These are phyloP conservation scores for Cavia porcellus DNA, from an alignment of 2,113 vertebrate species.

Conservation along the genomic window DNA sequence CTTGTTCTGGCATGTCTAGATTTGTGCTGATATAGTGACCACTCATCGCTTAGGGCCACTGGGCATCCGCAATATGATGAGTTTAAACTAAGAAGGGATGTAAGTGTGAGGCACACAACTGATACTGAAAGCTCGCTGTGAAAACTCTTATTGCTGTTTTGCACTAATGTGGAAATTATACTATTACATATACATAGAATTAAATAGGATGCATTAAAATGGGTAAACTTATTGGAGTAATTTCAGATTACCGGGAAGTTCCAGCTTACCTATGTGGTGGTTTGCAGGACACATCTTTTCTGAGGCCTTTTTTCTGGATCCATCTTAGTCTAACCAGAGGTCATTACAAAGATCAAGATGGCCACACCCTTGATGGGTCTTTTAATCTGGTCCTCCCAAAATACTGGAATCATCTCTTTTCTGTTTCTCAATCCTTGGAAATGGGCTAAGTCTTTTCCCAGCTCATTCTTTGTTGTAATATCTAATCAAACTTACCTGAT, in stretches of 20 bases:
- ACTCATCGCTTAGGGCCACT: not conserved
- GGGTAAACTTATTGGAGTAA: not conserved
- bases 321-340: not conserved
- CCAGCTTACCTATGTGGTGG: not conserved
- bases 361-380: not conserved
- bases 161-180: not conserved
- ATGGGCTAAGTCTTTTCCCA: not conserved
- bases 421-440: not conserved
- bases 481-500: slow-evolving; percentile 34
- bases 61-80: not conserved
- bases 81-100: not conserved
- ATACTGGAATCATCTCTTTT: not conserved
- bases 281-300: not conserved
- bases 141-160: not conserved
- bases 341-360: not conserved
- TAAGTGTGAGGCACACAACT: not conserved
- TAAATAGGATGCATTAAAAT: not conserved
- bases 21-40: not conserved
- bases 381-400: not conserved
- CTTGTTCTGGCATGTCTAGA: not conserved
- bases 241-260: not conserved
- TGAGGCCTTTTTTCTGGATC: not conserved
- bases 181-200: not conserved
- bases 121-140: not conserved
- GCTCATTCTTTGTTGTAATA: slow-evolving; percentile 28